Evolutionary conservation across 2,797 vertebrate species (phyloP), one percentile per base, ranked within the genome.

Genomic region (Malacoraja senta): DNA sequence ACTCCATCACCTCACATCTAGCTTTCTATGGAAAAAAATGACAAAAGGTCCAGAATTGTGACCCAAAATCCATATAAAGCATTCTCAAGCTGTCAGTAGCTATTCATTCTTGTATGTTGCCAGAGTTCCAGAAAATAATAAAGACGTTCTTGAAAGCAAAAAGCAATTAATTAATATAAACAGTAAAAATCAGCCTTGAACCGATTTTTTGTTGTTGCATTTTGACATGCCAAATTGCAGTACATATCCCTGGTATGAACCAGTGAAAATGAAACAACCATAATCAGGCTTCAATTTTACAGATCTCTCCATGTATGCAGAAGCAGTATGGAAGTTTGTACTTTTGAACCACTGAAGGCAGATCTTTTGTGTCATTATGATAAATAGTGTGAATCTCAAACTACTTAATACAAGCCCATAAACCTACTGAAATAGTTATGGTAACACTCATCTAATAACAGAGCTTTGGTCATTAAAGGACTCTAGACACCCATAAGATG

Each of bases 111-210:
- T 68, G 61, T 35, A 21, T 24, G 3, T 61, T 68, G 58, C 32
- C 29, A 8, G 32, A 65, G 17, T 90, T 68, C 86, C 44, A 68
- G 29, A 19, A 68, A 21, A 35, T 35, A 68, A 35, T 68, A 19
- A 53, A 35, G 32, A 35, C 32, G 29, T 83, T 65, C 63, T 35
- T 68, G 63, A 21, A 90, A 68, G 9, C 3, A 68, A 32, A 26
- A 90, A 35, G 19, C 63, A 90, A 35, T 90, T 68, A 63, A 88
- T 88, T n/a, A 88, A 35, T 65, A 68, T 90, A 35, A 68, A 68
- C 63, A 9, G n/a, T 68, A 17, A 65, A n/a, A 72, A 44, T 26
- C 26, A n/a, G 65, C 35, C 35, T 21, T 38, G 19, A 65, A 32
- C 32, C 26, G 35, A 17, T 24, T 2, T 38, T 38, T 72, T 68